Conservation (phyloP, 2,797 vertebrate genomes). For the Hybognathus amarus region DNA sequence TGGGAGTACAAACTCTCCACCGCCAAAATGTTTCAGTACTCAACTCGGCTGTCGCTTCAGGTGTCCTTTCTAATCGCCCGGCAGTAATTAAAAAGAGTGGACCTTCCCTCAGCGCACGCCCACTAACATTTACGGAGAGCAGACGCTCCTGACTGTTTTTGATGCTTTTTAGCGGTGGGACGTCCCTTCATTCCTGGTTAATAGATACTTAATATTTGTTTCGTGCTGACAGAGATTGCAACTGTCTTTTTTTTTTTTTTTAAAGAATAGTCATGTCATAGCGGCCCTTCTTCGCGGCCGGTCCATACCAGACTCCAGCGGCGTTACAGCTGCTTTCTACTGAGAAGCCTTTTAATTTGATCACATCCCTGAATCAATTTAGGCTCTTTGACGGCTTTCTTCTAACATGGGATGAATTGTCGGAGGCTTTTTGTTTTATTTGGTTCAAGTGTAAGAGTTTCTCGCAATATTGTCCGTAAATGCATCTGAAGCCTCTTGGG, state of each 20-base stretch:
- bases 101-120: constrained; percentile 63
- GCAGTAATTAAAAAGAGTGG: constrained; percentile 63
- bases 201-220: constrained; percentile 73
- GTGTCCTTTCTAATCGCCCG: constrained; percentile 66
- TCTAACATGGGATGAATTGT: not conserved
- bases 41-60: constrained; percentile 60
- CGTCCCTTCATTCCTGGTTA: constrained; percentile 56
- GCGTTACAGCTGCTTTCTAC: not conserved
- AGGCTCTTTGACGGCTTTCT: not conserved
- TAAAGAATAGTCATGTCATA: constrained; percentile 2
- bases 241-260: constrained; percentile 5
- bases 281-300: not conserved
- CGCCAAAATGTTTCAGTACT: constrained; percentile 59
- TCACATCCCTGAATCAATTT: constrained; percentile 13
- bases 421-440: constrained; percentile 4
- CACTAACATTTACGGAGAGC: constrained; percentile 68
- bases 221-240: constrained; percentile 38
- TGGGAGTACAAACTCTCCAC: constrained; percentile 59
- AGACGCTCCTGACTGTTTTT: constrained; percentile 71
- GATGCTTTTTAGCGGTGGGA: constrained; percentile 67
- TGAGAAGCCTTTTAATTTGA: not conserved
- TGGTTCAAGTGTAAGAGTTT: constrained; percentile 10
- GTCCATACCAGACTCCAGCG: constrained; percentile 17
- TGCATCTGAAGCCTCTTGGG: not conserved
- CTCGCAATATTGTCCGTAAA: not conserved